Percentiles rank a stretch among this genome's conserved stretches.
Evolutionary conservation across 2,888 invertebrate species (phyloP).

Genomic region (Ormyrus rosae): DNA sequence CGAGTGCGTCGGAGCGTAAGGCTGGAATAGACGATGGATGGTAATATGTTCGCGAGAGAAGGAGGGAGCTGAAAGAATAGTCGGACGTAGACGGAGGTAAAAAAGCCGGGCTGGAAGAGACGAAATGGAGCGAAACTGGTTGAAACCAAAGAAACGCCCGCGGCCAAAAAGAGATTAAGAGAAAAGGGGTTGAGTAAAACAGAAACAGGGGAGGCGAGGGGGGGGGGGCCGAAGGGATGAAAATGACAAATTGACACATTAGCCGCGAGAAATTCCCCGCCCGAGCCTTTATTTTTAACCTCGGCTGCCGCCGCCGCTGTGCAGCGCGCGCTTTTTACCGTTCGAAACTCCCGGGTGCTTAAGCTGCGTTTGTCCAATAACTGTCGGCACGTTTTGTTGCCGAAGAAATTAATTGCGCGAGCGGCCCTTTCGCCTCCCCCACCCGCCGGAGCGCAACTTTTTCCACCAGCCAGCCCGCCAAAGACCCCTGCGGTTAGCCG

Average conservation of each 20-base stretch:
- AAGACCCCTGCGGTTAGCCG: conserved; percentile 24
- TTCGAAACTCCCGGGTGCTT: conserved; percentile 41
- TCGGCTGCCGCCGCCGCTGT: background rate
- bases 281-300: conserved; percentile 14
- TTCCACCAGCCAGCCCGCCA: background rate
- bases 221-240: conserved; percentile 60
- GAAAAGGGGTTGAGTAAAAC: conserved; percentile 2
- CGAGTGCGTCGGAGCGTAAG: conserved; percentile 61
- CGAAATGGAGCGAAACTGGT: conserved; percentile 7
- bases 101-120: conserved; percentile 2
- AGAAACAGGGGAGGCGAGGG: background rate
- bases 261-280: conserved; percentile 63
- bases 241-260: conserved; percentile 70
- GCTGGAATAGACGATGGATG: conserved; percentile 59
- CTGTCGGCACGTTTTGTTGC: conserved; percentile 50
- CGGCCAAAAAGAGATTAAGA: conserved; percentile 20
- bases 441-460: background rate
- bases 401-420: conserved; percentile 47
- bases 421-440: background rate
- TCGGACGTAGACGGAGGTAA: conserved; percentile 13
- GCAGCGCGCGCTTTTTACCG: conserved; percentile 17
- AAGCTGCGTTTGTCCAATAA: conserved; percentile 50
- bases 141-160: conserved; percentile 1
- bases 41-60: conserved; percentile 38
- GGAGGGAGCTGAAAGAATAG: conserved; percentile 13